These are phyloP conservation scores for Spizaetus ornatus DNA, from an alignment of 2,113 vertebrate genomes.

Conservation along the genomic window DNA sequence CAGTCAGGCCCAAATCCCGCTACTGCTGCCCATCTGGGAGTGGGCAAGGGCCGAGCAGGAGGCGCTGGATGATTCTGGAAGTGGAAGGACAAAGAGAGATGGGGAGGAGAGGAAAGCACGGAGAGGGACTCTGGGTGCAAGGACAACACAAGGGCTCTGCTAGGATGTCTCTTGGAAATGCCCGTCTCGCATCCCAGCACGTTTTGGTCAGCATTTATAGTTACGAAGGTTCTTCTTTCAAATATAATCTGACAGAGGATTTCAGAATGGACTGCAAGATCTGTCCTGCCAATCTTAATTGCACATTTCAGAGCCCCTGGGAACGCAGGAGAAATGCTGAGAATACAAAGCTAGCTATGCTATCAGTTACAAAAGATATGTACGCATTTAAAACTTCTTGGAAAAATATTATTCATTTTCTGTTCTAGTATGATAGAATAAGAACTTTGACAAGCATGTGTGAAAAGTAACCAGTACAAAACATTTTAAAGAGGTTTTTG, in stretches of 20 bases:
- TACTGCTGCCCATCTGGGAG: background rate
- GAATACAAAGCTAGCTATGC: background rate
- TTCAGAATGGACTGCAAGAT: background rate
- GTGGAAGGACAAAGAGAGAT: background rate
- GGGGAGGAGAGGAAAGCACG: background rate
- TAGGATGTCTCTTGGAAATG: background rate
- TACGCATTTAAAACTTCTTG: background rate
- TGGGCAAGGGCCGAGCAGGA: background rate
- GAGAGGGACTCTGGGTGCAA: background rate
- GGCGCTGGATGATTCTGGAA: background rate
- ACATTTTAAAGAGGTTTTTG: background rate
- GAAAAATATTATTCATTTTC: background rate
- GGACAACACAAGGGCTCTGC: background rate
- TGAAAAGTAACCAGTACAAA: background rate
- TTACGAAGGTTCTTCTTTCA: background rate
- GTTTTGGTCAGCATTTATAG: background rate
- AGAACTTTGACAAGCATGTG: background rate
- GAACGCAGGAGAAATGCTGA: background rate
- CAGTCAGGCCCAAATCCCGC: fast-evolving
- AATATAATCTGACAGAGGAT: background rate
- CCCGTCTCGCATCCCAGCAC: background rate
- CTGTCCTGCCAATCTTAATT: background rate
- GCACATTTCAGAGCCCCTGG: background rate
- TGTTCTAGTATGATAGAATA: background rate
- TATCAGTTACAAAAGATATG: background rate